Base-by-base conservation (phyloP, 2,113 vertebrate genomes). In the Lontra canadensis region DNA sequence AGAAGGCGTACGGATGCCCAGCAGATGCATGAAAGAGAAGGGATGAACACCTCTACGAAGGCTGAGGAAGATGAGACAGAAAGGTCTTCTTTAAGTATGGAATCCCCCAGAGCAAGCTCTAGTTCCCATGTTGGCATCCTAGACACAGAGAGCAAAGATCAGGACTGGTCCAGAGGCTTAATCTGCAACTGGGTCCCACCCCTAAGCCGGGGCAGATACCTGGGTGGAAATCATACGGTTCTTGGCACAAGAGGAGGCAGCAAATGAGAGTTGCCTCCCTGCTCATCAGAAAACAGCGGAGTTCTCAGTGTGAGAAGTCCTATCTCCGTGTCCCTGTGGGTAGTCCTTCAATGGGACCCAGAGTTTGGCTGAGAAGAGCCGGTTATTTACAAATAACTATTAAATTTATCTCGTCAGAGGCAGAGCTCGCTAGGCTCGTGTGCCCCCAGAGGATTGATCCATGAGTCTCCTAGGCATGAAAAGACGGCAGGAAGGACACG, bases 401-500 rank as follows among this genome's bases (percentile, higher is more conserved):
- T 36, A 39, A 63, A 57, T 55, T 5, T 63, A 7, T 36, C 42
- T 49, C 1, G 20, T 65, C 7, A 10, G 29, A 39, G 34, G 31
- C 17, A 55, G 44, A 49, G 31, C 15, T 36, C 55, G 69, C 15
- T 36, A 55, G 63, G 26, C 26, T 13, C 3, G 1, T 26, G 6
- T 39, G 20, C 26, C 49, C 29, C 42, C 36, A 74, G 18, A 74
- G 9, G 13, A 69, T 23, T 39, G 4, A 47, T 57, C 74, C 59
- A 3, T 39, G 55, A 84, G 65, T 73, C 5, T 1, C 47, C 42
- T 39, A 71, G 78, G 52, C 73, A n/a, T 36, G 76, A 63, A 61
- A 80, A 90, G 90, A 29, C 67, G 87, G 21, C 65, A 96, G 96
- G 90, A 98, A 95, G 61, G 84, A 86, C 55, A 63, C 5, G 59